Conservation (phyloP, 2,888 invertebrate species). For the Danaus chrysippus region DNA sequence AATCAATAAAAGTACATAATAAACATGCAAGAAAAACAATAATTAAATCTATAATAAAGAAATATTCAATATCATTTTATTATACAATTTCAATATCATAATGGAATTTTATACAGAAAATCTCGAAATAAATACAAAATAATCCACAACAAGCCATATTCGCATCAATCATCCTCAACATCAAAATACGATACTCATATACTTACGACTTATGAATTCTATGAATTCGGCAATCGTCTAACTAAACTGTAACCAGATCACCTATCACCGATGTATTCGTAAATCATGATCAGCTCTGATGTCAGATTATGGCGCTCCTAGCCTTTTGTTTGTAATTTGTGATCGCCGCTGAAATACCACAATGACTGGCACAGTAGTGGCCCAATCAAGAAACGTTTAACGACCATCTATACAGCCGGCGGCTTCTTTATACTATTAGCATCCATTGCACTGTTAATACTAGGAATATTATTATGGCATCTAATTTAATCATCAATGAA, state of each 20-base stretch:
- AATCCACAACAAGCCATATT: not conserved
- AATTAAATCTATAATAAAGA: too few relatives aligned
- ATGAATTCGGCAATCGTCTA: conserved; percentile 49
- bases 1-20: too few relatives aligned
- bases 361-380: conserved; percentile 58
- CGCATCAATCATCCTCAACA: conserved; percentile 12
- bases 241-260: conserved; percentile 67
- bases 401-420: conserved; percentile 24
- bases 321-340: conserved; percentile 74
- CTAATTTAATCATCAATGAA: not conserved
- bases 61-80: too few relatives aligned
- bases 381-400: conserved; percentile 37
- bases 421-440: conserved; percentile 13
- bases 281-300: conserved; percentile 76
- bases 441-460: conserved; percentile 3
- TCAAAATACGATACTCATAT: too few relatives aligned
- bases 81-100: not conserved
- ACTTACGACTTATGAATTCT: conserved; percentile 9
- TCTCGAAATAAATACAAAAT: not conserved
- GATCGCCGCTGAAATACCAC: conserved; percentile 66
- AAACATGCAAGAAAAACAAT: too few relatives aligned
- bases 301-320: conserved; percentile 74
- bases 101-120: not conserved
- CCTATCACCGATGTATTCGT: conserved; percentile 71
- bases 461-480: not conserved